Conservation (phyloP, 2,888 invertebrate species). For the Brenthis ino region DNA sequence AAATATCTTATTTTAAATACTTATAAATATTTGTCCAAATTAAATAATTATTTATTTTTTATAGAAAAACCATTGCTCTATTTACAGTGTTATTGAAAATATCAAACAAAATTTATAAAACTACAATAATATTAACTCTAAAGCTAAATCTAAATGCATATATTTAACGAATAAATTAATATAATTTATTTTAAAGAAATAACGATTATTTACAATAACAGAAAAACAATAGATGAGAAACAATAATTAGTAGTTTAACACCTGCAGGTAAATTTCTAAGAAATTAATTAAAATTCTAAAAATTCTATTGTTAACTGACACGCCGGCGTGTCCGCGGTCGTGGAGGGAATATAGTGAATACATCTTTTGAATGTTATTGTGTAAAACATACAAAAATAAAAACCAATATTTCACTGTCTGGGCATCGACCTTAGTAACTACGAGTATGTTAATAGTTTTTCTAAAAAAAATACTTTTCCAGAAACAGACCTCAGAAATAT, state of each 20-base stretch:
- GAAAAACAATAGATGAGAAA: not conserved
- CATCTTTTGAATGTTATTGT: not conserved
- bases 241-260: not conserved
- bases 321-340: too few relatives aligned
- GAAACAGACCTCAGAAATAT: too few relatives aligned
- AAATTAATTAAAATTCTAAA: too few relatives aligned
- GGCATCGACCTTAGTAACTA: too few relatives aligned
- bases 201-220: conserved; percentile 17
- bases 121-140: not conserved
- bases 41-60: not conserved
- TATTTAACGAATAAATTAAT: conserved; percentile 7
- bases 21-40: too few relatives aligned
- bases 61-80: not conserved
- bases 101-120: not conserved
- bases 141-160: conserved; percentile 13
- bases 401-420: too few relatives aligned
- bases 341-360: not conserved
- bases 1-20: too few relatives aligned
- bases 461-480: too few relatives aligned
- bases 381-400: too few relatives aligned
- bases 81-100: conserved; percentile 4
- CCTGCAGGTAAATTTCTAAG: too few relatives aligned
- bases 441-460: too few relatives aligned
- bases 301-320: too few relatives aligned
- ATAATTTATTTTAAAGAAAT: not conserved